These are phyloP conservation scores for Platysteira castanea DNA, from an alignment of 2,113 vertebrate genomes.

Conservation along the genomic window DNA sequence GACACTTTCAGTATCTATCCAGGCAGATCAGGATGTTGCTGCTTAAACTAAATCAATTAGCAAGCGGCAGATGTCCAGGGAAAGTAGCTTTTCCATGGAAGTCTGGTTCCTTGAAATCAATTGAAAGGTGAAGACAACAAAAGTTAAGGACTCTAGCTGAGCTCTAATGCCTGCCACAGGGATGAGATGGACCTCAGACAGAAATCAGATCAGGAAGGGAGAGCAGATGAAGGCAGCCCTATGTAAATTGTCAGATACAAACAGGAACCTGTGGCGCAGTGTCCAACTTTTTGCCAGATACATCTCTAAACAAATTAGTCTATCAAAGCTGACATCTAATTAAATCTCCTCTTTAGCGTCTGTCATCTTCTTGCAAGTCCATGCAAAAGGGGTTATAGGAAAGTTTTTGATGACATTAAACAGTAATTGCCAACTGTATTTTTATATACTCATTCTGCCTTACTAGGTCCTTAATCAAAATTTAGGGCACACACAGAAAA, in stretches of 20 bases:
- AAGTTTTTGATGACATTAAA: neutral
- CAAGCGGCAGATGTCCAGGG: neutral
- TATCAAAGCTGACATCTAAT: constrained; percentile 28
- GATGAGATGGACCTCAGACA: neutral
- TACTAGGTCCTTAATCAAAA: neutral
- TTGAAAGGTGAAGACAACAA: neutral
- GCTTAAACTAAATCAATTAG: neutral
- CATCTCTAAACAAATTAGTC: neutral
- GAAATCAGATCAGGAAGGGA: constrained; percentile 6
- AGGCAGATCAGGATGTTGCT: constrained; percentile 10
- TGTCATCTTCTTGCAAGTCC: neutral
- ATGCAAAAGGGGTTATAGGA: neutral
- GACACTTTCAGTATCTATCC: neutral
- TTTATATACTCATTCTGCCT: neutral
- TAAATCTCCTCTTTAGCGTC: neutral
- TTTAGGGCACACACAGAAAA: neutral
- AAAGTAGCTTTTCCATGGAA: neutral
- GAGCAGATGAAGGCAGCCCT: neutral
- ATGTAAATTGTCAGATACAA: neutral
- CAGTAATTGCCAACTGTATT: neutral
- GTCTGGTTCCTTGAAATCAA: neutral
- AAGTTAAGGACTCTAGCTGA: neutral
- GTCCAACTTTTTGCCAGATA: constrained; percentile 21
- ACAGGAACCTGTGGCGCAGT: neutral
- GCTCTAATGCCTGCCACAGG: neutral